A percentile compares a stretch with the other conserved stretches of the same genome.
These are phyloP conservation scores for Xiphophorus couchianus DNA, from an alignment of 2,113 vertebrate species.

Conservation along the genomic window DNA sequence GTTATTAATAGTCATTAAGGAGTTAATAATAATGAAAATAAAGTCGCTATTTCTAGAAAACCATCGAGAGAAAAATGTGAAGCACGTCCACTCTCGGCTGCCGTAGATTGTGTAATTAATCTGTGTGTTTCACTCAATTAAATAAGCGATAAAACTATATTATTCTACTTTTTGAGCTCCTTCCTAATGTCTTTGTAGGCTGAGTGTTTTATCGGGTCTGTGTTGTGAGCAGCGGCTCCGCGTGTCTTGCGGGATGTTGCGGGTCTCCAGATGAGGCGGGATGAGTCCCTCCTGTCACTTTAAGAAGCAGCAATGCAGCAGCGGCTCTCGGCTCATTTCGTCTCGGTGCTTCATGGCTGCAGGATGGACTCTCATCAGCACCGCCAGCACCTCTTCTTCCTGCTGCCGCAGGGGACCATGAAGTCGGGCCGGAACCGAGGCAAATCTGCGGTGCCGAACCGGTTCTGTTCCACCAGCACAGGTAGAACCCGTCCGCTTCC, in stretches of 20 bases:
- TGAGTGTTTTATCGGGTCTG: no score
- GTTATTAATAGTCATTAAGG: no score
- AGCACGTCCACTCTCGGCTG: no score
- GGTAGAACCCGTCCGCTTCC: neutral
- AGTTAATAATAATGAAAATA: no score
- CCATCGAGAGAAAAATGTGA: no score
- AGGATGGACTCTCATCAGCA: constrained; percentile 64
- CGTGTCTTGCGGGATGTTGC: neutral
- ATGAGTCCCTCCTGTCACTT: constrained; percentile 66
- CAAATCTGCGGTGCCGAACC: constrained; percentile 32
- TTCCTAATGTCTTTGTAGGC: no score
- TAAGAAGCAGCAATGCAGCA: constrained; percentile 73
- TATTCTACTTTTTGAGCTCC: no score
- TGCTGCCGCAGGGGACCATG: constrained; percentile 49
- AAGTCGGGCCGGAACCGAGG: constrained; percentile 38
- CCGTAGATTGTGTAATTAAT: no score
- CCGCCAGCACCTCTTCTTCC: constrained; percentile 41
- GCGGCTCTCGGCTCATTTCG: constrained; percentile 67
- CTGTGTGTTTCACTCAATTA: no score
- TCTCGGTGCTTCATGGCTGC: constrained; percentile 67
- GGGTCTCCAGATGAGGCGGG: no score
- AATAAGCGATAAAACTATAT: no score
- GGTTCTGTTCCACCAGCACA: constrained; percentile 24
- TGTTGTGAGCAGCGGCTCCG: neutral
- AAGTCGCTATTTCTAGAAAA: no score